Evolutionary conservation across 30 jellyfish, hydroid and myxozoan species (phyloP).

Genomic region (Catostylus mosaicus): DNA sequence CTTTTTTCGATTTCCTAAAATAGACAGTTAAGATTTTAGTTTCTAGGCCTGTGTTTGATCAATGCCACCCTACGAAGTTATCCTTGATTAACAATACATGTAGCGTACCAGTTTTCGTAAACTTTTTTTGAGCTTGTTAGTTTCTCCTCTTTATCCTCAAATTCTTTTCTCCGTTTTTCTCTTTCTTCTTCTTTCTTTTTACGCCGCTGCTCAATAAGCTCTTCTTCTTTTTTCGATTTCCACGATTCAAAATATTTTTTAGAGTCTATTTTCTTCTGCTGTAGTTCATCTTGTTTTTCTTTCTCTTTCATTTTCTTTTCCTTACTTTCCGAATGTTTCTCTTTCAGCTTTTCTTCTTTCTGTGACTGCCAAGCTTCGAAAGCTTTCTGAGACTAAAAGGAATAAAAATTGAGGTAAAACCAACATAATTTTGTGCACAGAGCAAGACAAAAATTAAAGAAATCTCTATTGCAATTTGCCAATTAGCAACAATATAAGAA

Average conservation of each 20-base stretch:
- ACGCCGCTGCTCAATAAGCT: constrained; percentile 37
- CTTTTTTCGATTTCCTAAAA: constrained; percentile 80
- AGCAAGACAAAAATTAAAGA: too few species aligned
- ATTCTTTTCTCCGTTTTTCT: constrained; percentile 62
- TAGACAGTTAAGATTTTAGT: too few species aligned
- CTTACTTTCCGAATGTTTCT: constrained; percentile 21
- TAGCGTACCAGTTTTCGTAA: constrained; percentile 77
- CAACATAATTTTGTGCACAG: too few species aligned
- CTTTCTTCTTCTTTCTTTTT: constrained; percentile 51
- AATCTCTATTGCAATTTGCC: too few species aligned
- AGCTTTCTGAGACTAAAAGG: constrained; percentile 78
- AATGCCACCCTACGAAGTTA: too few species aligned
- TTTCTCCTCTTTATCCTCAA: constrained; percentile 65
- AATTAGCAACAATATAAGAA: too few species aligned
- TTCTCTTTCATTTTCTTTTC: constrained; percentile 44
- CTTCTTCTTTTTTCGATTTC: constrained; percentile 76
- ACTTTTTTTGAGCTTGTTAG: constrained; percentile 60
- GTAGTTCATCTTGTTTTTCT: constrained; percentile 68
- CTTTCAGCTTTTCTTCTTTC: constrained; percentile 50
- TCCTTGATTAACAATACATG: neutral
- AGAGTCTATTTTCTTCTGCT: constrained; percentile 77
- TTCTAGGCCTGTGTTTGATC: neutral
- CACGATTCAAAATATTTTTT: constrained; percentile 78
- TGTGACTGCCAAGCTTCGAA: constrained; percentile 82
- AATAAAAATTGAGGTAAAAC: too few species aligned